Percentiles rank a stretch among this genome's conserved stretches.
These are phyloP conservation scores for Eupithecia subumbrata DNA, from an alignment of 2,888 invertebrate genomes.

Conservation along the genomic window DNA sequence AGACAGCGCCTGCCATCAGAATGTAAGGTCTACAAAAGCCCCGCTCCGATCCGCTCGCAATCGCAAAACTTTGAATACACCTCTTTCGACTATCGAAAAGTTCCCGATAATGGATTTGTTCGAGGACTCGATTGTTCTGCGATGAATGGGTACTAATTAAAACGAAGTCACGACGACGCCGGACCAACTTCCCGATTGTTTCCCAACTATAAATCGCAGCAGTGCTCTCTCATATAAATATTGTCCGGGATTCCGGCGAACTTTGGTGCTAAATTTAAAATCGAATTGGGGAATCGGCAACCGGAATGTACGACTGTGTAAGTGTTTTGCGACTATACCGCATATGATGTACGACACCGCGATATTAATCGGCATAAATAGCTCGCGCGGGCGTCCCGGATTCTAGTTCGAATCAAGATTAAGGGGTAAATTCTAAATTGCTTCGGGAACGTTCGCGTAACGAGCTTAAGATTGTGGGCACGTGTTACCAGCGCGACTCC, in stretches of 20 bases:
- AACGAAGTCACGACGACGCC: slow-evolving; percentile 80
- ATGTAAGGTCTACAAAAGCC: slow-evolving; percentile 63
- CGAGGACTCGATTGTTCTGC: slow-evolving; percentile 81
- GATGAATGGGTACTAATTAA: slow-evolving; percentile 85
- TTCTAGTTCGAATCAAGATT: slow-evolving; percentile 64
- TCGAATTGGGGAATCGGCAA: slow-evolving; percentile 67
- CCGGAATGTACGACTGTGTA: slow-evolving; percentile 51
- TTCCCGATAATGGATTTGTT: slow-evolving; percentile 82
- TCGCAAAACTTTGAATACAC: slow-evolving; percentile 78
- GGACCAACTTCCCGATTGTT: slow-evolving; percentile 81
- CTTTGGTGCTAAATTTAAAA: slow-evolving; percentile 81
- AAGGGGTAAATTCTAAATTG: slow-evolving; percentile 73
- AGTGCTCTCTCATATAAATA: slow-evolving; percentile 76
- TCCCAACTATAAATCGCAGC: slow-evolving; percentile 78
- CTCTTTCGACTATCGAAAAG: slow-evolving; percentile 83
- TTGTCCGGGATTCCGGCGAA: slow-evolving; percentile 66
- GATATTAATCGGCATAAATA: slow-evolving; percentile 61
- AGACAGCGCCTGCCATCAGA: slow-evolving; percentile 57
- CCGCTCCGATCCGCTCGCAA: slow-evolving; percentile 66
- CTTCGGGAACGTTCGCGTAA: slow-evolving; percentile 68
- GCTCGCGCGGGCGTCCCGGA: slow-evolving; percentile 53
- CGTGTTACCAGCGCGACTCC: slow-evolving; percentile 66
- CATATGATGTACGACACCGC: slow-evolving; percentile 46
- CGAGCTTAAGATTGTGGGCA: slow-evolving; percentile 78
- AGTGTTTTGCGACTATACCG: slow-evolving; percentile 44